Base-by-base conservation (phyloP, 2,113 vertebrate genomes). In the Pseudopipra pipra region DNA sequence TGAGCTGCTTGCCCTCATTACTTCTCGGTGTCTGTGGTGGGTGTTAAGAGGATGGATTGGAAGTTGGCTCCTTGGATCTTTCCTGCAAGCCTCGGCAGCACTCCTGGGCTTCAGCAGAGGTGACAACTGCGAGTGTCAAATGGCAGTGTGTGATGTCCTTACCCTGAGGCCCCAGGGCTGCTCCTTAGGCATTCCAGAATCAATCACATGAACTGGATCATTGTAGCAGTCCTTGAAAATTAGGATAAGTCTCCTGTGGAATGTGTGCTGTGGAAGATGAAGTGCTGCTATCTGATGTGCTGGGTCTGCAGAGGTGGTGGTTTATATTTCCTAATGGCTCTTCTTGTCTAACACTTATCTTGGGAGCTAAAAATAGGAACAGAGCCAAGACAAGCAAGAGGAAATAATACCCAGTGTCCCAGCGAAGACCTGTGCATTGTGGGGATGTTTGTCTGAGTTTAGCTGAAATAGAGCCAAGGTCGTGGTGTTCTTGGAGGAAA, bases 321-420 rank as follows among this genome's bases (percentile, higher is more conserved):
- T 92, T 84, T 74, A 33, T 84, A 35, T 89, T 92, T 86, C 58
- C 87, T 95, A 84, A 67, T 84, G 79, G 52, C 31, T 93, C 37
- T 85, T 94, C 85, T 66, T 87, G 67, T 88, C 90, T 95, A 41
- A 84, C 47, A 9, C 85, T 93, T 88, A 52, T 85, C 59, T 92
- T n/a, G 52, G 68, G 61, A 93, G 80, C 83, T 95, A 87, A 92
- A 95, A 86, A 88, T 86, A 84, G 83, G 61, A 93, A 24, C 37
- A 68, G 73, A 90, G 76, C 77, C 76, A 78, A 87, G 85, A 73
- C 85, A 84, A 83, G 72, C 33, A 44, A 62, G 44, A 93, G 65
- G 90, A 87, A 66, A 86, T 85, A 63, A 46, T 63, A 21, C 51
- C 23, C 37, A 20, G n/a, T 43, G 63, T 84, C 55, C 66, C 62